A percentile compares a stretch with the other conserved stretches of the same genome.
Conservation (phyloP, 2,888 invertebrate genomes). For the Microplitis manilae region DNA sequence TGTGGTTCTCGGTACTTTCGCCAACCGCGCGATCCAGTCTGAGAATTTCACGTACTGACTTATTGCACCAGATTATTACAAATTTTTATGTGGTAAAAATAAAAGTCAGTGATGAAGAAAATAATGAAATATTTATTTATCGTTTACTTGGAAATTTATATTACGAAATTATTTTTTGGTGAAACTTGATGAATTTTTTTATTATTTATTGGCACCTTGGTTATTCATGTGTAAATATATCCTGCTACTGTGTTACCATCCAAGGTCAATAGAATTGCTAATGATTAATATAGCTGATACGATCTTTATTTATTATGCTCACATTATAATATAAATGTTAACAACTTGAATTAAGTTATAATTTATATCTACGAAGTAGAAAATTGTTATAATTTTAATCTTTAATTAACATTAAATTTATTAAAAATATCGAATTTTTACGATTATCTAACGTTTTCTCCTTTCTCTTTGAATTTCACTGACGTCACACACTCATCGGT, state of each 20-base stretch:
- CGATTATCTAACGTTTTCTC: conserved; percentile 33
- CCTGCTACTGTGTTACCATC: conserved; percentile 45
- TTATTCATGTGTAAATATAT: conserved; percentile 27
- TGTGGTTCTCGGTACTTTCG: conserved; percentile 49
- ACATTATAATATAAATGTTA: background rate
- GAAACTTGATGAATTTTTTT: background rate
- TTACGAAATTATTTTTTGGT: background rate
- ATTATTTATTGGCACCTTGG: background rate
- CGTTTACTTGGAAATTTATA: conserved; percentile 8
- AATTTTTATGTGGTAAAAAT: background rate
- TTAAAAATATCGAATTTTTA: conserved; percentile 13
- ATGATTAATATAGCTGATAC: conserved; percentile 17
- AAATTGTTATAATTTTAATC: conserved; percentile 24
- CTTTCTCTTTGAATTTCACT: conserved; percentile 42
- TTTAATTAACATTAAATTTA: conserved; percentile 19
- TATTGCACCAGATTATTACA: conserved; percentile 9
- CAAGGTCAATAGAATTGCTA: conserved; percentile 57
- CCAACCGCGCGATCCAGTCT: conserved; percentile 34
- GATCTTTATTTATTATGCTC: conserved; percentile 42
- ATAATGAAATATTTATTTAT: background rate
- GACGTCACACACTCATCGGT: conserved; percentile 32
- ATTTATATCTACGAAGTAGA: background rate
- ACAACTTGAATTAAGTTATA: background rate
- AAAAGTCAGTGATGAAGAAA: background rate
- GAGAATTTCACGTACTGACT: conserved; percentile 7